Evolutionary conservation across 2,888 invertebrate genomes (phyloP).

Genomic region (Temnothorax unifasciatus): DNA sequence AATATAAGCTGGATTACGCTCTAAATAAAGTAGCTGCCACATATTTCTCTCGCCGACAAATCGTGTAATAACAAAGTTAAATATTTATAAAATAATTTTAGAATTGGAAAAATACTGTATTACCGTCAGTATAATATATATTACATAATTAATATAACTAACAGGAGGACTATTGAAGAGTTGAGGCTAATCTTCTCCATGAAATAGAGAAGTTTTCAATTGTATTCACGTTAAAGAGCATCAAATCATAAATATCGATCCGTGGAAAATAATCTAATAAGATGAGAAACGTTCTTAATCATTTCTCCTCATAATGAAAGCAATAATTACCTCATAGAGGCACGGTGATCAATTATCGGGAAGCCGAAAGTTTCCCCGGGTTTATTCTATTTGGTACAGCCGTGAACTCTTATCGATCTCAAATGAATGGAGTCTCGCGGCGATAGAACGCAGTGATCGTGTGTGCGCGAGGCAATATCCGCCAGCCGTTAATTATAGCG

Average conservation of each 20-base stretch:
- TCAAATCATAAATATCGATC: neutral
- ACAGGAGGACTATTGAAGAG: neutral
- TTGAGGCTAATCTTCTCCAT: neutral
- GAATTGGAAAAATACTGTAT: neutral
- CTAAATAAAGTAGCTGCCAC: neutral
- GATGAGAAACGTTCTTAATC: neutral
- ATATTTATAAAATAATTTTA: conserved; percentile 17
- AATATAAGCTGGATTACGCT: neutral
- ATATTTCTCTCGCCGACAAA: neutral
- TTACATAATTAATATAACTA: conserved; percentile 11
- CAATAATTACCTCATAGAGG: neutral
- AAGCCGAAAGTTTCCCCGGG: conserved; percentile 34
- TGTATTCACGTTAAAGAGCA: neutral
- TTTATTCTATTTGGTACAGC: conserved; percentile 33
- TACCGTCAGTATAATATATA: neutral
- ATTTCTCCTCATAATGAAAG: conserved; percentile 17
- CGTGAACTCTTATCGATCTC: conserved; percentile 51
- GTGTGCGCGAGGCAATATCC: conserved; percentile 70
- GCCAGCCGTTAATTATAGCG: conserved; percentile 73
- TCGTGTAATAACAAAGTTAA: neutral
- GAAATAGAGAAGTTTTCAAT: neutral
- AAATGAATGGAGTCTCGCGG: conserved; percentile 50
- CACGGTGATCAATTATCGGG: conserved; percentile 34
- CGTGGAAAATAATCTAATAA: too few species aligned
- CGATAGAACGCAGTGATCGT: conserved; percentile 62